These are phyloP conservation scores for Dendrolimus pini DNA, from an alignment of 2,888 invertebrate species.

Conservation along the genomic window DNA sequence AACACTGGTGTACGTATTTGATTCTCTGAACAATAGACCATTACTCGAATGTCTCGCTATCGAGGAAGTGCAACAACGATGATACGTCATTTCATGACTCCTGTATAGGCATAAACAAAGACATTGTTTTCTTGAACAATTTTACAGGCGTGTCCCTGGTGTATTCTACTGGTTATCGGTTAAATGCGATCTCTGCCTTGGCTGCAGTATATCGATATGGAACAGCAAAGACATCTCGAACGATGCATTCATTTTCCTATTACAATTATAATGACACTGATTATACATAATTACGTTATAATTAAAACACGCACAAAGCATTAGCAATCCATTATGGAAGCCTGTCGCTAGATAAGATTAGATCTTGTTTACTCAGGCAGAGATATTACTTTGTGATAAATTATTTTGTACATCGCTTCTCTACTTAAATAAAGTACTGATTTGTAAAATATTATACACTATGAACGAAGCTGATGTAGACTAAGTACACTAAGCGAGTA, in stretches of 20 bases:
- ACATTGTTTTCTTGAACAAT: slow-evolving; percentile 40
- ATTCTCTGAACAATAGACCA: slow-evolving; percentile 15
- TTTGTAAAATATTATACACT: too few species aligned
- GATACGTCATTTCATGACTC: slow-evolving; percentile 27
- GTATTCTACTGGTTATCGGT: slow-evolving; percentile 1
- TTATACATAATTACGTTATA: too few species aligned
- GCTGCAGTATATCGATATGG: too few species aligned
- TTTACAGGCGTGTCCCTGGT: slow-evolving; percentile 10
- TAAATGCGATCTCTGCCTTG: neutral
- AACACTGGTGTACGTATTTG: neutral
- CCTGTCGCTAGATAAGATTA: neutral
- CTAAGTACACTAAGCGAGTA: too few species aligned
- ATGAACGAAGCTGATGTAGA: too few species aligned
- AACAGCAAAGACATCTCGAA: too few species aligned
- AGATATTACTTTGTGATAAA: neutral
- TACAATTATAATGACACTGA: too few species aligned
- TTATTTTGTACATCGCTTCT: neutral
- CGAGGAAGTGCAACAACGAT: slow-evolving; percentile 29
- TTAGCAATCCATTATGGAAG: neutral
- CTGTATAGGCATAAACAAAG: slow-evolving; percentile 42
- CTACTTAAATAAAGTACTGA: too few species aligned
- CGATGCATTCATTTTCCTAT: too few species aligned
- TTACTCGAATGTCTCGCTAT: slow-evolving; percentile 9
- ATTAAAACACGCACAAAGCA: neutral
- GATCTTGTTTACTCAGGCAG: neutral